phyloP scores from a whole-genome alignment of 2,888 invertebrate species.

The Amphipoea lucens region DNA sequence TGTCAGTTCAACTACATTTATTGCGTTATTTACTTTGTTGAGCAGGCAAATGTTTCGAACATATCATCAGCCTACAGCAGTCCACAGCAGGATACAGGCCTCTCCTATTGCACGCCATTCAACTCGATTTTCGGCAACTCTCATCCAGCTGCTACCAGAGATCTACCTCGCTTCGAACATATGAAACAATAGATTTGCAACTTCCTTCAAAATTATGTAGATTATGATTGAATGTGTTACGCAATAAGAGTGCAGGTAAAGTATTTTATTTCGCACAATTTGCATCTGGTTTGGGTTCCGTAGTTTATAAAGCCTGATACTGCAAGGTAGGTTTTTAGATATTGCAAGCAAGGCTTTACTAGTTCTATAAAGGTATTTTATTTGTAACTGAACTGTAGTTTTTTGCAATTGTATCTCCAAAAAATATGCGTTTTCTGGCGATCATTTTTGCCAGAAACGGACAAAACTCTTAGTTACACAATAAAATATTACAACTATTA shows the following conservation, averaged over 20 bases:
- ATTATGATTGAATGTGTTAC: neutral
- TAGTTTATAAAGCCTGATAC: neutral
- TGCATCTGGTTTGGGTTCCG: neutral
- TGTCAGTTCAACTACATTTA: neutral
- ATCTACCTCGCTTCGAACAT: no score
- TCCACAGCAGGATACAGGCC: no score
- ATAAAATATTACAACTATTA: conserved; percentile 47
- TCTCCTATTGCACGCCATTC: no score
- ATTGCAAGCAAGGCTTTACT: neutral
- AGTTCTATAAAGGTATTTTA: neutral
- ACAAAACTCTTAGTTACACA: conserved; percentile 15
- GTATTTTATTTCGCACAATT: neutral
- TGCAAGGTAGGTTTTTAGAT: neutral
- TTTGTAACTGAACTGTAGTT: no score
- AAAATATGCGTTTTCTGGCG: neutral
- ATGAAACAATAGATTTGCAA: no score
- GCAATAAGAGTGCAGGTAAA: neutral
- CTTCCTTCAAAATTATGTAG: no score
- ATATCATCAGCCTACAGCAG: no score
- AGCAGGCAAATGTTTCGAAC: neutral
- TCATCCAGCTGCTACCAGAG: no score
- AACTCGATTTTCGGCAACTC: no score
- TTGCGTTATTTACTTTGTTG: neutral
- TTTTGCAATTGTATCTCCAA: neutral
- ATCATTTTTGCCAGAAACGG: conserved; percentile 3